Percentiles rank a stretch among this genome's conserved stretches.
phyloP scores from a whole-genome alignment of 2,888 invertebrate genomes.

The Drosophila anomalipes region DNA sequence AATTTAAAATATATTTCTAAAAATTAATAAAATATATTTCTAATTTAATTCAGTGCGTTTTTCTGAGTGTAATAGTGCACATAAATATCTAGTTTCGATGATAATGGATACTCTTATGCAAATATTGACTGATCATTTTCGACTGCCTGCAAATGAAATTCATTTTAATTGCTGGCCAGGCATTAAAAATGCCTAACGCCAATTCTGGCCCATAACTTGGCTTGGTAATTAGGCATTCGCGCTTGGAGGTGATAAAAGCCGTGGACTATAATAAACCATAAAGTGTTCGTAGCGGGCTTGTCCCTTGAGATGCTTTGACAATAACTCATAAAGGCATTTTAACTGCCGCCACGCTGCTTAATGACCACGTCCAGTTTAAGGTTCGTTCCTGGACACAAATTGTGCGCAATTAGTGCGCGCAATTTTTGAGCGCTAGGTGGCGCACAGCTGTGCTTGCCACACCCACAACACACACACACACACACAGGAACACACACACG shows the following conservation, averaged over 20 bases:
- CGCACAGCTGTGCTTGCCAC: conserved; percentile 68
- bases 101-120: conserved; percentile 9
- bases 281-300: conserved; percentile 22
- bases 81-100: neutral
- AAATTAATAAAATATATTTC: neutral
- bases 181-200: conserved; percentile 63
- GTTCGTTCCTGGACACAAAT: conserved; percentile 57
- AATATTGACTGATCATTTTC: conserved; percentile 27
- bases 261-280: conserved; percentile 54
- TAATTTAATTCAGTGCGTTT: neutral
- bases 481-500: conserved; percentile 24
- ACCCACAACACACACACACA: conserved; percentile 25
- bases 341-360: conserved; percentile 64
- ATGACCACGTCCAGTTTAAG: conserved; percentile 58
- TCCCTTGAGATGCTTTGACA: conserved; percentile 68
- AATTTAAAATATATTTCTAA: neutral
- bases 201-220: conserved; percentile 64
- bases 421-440: conserved; percentile 78
- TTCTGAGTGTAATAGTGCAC: neutral
- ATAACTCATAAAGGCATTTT: conserved; percentile 78
- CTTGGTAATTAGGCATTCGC: conserved; percentile 56
- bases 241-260: conserved; percentile 61
- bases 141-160: conserved; percentile 33
- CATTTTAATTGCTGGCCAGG: conserved; percentile 44
- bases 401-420: conserved; percentile 69